Evolutionary conservation across 2,888 invertebrate species (phyloP).

Genomic region (Eupithecia exiguata): DNA sequence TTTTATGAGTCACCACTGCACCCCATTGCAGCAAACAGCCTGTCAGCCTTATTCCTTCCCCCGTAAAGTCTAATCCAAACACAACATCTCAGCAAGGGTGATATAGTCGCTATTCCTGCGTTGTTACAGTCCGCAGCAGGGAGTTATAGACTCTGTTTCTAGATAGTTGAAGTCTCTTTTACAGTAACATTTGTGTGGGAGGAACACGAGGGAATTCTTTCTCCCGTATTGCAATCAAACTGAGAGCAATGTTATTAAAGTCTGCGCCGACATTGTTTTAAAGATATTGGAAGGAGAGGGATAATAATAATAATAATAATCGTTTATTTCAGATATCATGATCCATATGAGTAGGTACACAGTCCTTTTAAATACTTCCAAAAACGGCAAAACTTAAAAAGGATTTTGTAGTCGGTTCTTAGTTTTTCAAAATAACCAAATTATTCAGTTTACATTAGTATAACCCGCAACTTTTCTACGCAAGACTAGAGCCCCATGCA

Average conservation of each 20-base stretch:
- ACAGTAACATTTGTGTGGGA: constrained; percentile 19
- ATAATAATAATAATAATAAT: too few relatives aligned
- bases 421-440: too few relatives aligned
- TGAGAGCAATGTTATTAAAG: constrained; percentile 47
- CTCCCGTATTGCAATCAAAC: constrained; percentile 42
- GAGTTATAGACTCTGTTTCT: constrained; percentile 17
- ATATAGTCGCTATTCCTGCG: constrained; percentile 15
- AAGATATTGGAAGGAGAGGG: constrained; percentile 28
- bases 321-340: too few relatives aligned
- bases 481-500: neutral
- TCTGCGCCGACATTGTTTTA: constrained; percentile 37
- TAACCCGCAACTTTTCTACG: neutral
- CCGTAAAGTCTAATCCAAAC: constrained; percentile 24
- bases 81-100: constrained; percentile 6
- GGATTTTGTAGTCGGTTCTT: too few relatives aligned
- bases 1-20: constrained; percentile 45
- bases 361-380: too few relatives aligned
- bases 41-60: constrained; percentile 15
- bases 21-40: constrained; percentile 30
- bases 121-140: constrained; percentile 12
- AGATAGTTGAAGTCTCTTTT: constrained; percentile 19
- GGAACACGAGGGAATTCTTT: constrained; percentile 28
- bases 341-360: too few relatives aligned
- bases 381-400: too few relatives aligned
- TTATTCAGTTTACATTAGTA: neutral